These are phyloP conservation scores for Rhingia rostrata DNA, from an alignment of 2,888 invertebrate genomes.

Conservation along the genomic window DNA sequence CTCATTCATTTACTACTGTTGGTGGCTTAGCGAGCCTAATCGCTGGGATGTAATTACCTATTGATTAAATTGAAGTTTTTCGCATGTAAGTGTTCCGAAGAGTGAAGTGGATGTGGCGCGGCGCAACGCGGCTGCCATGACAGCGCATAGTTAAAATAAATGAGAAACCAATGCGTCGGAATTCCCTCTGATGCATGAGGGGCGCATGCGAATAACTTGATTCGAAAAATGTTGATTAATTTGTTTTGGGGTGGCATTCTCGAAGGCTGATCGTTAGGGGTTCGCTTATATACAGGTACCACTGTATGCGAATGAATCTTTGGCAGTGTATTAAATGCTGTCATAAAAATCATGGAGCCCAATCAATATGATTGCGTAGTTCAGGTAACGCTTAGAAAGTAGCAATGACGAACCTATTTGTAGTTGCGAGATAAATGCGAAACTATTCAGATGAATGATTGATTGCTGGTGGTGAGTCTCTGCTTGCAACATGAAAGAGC, in stretches of 20 bases:
- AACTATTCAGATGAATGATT: too few relatives aligned
- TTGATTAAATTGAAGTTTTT: slow-evolving; percentile 73
- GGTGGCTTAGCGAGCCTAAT: slow-evolving; percentile 72
- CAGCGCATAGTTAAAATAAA: slow-evolving; percentile 58
- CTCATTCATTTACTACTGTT: slow-evolving; percentile 75
- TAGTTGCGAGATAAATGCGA: too few relatives aligned
- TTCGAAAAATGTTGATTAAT: slow-evolving; percentile 60
- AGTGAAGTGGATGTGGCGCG: slow-evolving; percentile 32
- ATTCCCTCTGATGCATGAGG: slow-evolving; percentile 50
- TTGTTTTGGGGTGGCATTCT: slow-evolving; percentile 53
- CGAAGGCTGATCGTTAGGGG: not conserved
- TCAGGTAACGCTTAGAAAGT: not conserved
- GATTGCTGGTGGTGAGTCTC: too few relatives aligned
- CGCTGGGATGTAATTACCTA: slow-evolving; percentile 71
- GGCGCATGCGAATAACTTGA: slow-evolving; percentile 63
- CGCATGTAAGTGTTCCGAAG: slow-evolving; percentile 50
- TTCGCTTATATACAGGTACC: too few relatives aligned
- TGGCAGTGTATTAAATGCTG: slow-evolving; percentile 11
- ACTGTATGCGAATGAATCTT: not conserved
- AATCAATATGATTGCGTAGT: slow-evolving; percentile 31
- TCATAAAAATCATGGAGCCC: slow-evolving; percentile 15
- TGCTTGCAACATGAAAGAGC: too few relatives aligned
- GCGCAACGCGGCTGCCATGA: slow-evolving; percentile 45
- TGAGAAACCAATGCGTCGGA: slow-evolving; percentile 63
- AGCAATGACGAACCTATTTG: not conserved